Base-by-base conservation (phyloP, 2,888 invertebrate species). In the Steinernema carpocapsae region DNA sequence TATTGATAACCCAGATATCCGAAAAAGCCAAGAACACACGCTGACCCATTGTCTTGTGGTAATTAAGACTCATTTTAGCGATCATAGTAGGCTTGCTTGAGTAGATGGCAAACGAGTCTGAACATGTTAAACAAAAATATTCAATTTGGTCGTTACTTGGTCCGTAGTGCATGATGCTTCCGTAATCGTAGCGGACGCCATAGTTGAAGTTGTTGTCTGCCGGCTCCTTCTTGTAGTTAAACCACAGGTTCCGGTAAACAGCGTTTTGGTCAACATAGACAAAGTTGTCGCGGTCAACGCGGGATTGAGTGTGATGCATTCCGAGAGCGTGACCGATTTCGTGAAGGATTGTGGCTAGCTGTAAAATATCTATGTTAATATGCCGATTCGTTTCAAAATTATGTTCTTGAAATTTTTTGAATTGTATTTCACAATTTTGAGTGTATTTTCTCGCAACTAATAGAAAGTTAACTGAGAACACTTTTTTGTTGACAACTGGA, bases 1-100 rank as follows among this genome's bases (percentile, higher is more conserved):
- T 77, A 74, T 85, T 85, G 84, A 85, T 84, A 80, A 83, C 82
- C 12, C 82, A 82, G 26, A 85, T 79, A 74, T 85, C 85, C n/a
- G 72, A 42, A 72, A 78, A 78, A 1, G 76, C 74, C 2, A 78
- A 80, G 12, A 43, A 75, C 29, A 80, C 79, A 29, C 75, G 74
- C 45, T 79, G 80, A 26, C 79, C 79, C 79, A 79, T 79, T n/a
- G 79, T 79, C 64, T 80, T 76, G 24, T 64, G 64, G 37, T 64
- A 64, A n/a, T 64, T 29, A 17, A 78, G 79, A 46, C 64, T 72
- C 42, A 80, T 73, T 22, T 80, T 80, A 14, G 79, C 76, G n/a
- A 79, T 43, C 73, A 79, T 80, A 19, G 75, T 76, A 26, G 77
- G 74, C 14, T 64, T 70, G 52, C 56, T 74, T 19, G 64, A 14